Base-by-base conservation (phyloP, 2,797 vertebrate species). In the Manis javanica region DNA sequence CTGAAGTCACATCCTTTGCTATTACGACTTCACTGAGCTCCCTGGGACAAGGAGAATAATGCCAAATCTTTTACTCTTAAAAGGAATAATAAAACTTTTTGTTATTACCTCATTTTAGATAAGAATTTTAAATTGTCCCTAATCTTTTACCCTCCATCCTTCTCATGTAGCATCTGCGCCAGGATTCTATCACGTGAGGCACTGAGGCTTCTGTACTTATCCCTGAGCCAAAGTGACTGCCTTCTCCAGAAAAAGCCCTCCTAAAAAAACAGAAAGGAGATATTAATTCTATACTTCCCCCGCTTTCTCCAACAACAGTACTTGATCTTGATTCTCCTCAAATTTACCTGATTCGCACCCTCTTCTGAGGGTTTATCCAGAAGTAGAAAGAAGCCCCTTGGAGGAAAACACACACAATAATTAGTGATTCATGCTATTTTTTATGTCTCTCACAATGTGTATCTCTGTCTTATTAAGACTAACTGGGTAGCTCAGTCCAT, bases 181-280 rank as follows among this genome's bases (percentile, higher is more conserved):
- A 96, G 46, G n/a, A 39, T 31, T 10, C 87, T 69, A 63, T 85
- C 55, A 0, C 29, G 75, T 2, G 61, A 74, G 69, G 95, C 18
- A 21, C 1, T 57, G 10, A 34, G 64, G 55, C 7, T 96, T 1
- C 14, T 94, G 23, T 95, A 92, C 16, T 97, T 74, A 7, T 97
- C 95, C 16, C 49, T 72, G 2, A 98, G 98, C 98, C 98, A 98
- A 2, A 64, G n/a, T n/a, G n/a, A 97, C 46, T 51, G 16, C 31
- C 53, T 34, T 42, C 3, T 8, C 51, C 68, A 68, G 63, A 53
- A 68, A 63, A 46, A 87, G 21, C 26, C 89, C 53, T 87, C 87
- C 96, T 96, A 31, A 88, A 34, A n/a, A 77, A 78, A 84, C 2
- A 72, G n/a, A 78, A 53, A 14, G 59, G 39, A 26, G 6, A 8